Evolutionary conservation across 2,888 invertebrate genomes (phyloP).

Genomic region (Dione vanillae): DNA sequence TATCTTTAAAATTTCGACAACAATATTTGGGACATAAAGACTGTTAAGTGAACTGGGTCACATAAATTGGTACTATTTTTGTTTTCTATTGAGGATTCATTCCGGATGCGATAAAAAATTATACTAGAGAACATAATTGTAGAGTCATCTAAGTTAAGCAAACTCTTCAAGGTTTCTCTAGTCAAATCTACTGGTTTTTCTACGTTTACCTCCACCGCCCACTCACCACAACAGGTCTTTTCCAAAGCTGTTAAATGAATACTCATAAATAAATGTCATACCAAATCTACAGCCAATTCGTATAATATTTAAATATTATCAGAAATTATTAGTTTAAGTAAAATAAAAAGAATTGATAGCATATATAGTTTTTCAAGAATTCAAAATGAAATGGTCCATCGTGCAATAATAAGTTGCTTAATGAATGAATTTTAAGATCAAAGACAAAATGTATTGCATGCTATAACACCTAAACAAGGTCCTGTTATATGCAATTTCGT

Average conservation of each 20-base stretch:
- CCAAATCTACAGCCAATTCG: constrained; percentile 21
- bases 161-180: constrained; percentile 68
- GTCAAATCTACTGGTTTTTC: constrained; percentile 67
- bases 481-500: constrained; percentile 57
- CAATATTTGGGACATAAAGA: not conserved
- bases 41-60: not conserved
- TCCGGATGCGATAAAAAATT: constrained; percentile 52
- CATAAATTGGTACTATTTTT: not conserved
- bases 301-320: not conserved
- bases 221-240: constrained; percentile 84
- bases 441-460: constrained; percentile 58
- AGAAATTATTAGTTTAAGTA: constrained; percentile 1
- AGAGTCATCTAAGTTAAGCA: constrained; percentile 67
- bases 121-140: constrained; percentile 59
- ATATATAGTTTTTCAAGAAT: constrained; percentile 27
- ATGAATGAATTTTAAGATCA: constrained; percentile 46
- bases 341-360: constrained; percentile 15
- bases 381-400: constrained; percentile 49
- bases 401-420: constrained; percentile 61
- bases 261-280: constrained; percentile 53
- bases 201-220: constrained; percentile 75
- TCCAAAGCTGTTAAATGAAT: constrained; percentile 82
- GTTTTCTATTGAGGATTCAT: constrained; percentile 14
- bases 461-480: constrained; percentile 70
- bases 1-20: not conserved